phyloP scores from a whole-genome alignment of 2,113 vertebrate species.

The Carollia perspicillata region DNA sequence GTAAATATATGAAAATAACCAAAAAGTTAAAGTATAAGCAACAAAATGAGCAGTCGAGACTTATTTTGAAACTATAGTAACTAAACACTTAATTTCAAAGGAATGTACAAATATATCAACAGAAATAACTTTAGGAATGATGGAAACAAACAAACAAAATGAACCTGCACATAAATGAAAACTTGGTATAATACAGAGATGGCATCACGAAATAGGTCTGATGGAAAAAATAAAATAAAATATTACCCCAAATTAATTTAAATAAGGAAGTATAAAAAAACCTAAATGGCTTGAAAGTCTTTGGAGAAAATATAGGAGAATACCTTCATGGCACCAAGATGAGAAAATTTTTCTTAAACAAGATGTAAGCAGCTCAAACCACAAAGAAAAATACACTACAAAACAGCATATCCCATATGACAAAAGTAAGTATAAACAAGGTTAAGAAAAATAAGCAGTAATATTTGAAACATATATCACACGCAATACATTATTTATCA shows the following conservation, averaged over 20 bases:
- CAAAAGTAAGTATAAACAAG: neutral
- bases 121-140: neutral
- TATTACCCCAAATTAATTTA: neutral
- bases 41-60: neutral
- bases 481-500: neutral
- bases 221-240: slow-evolving; percentile 8
- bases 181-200: neutral
- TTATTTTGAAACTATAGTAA: neutral
- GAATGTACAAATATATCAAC: neutral
- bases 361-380: neutral
- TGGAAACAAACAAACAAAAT: neutral
- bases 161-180: neutral
- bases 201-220: neutral
- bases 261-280: neutral
- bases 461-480: neutral
- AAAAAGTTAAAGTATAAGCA: neutral
- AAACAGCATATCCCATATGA: neutral
- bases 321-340: neutral
- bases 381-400: neutral
- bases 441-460: neutral
- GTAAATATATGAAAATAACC: neutral
- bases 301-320: neutral
- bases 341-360: slow-evolving; percentile 14
- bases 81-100: neutral
- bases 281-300: neutral